Conservation (phyloP, 1,140 invertebrate species). For the Halictus rubicundus region DNA sequence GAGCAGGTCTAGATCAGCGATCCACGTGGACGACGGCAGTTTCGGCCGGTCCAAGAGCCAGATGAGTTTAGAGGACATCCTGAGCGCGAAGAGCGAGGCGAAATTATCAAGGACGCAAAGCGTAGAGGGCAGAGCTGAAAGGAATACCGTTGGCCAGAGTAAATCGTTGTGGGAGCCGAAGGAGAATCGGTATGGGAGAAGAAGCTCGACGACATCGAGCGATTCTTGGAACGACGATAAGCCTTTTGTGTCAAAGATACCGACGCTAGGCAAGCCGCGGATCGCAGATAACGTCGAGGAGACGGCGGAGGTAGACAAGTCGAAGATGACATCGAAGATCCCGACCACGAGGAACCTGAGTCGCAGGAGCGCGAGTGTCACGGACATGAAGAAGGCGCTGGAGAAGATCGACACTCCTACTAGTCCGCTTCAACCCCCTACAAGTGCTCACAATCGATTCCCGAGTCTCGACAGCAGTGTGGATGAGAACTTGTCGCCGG, state of each 20-base stretch:
- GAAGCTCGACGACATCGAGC: conserved; percentile 29
- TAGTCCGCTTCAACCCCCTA: conserved; percentile 20
- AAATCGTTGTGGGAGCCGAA: conserved; percentile 37
- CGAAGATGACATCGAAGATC: conserved; percentile 66
- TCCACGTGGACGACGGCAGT: conserved; percentile 69
- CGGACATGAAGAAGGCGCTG: conserved; percentile 84
- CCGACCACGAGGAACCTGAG: conserved; percentile 68
- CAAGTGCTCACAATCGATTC: conserved; percentile 65
- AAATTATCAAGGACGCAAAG: conserved; percentile 56
- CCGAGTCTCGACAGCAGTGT: conserved; percentile 74
- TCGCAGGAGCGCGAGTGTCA: conserved; percentile 79
- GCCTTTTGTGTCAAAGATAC: conserved; percentile 68
- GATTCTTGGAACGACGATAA: conserved; percentile 64
- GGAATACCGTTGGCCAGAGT: not conserved
- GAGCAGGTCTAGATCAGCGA: conserved; percentile 71
- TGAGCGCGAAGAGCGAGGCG: conserved; percentile 60
- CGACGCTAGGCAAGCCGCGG: conserved; percentile 54
- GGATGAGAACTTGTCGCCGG: conserved; percentile 58
- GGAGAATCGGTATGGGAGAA: conserved; percentile 47
- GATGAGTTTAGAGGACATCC: conserved; percentile 74
- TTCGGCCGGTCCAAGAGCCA: conserved; percentile 69
- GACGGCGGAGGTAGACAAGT: conserved; percentile 31
- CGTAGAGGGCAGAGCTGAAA: conserved; percentile 48
- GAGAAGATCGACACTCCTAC: conserved; percentile 79
- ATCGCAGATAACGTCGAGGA: conserved; percentile 33